Conservation (phyloP, 2,797 vertebrate genomes). For the Siniperca obscura region DNA sequence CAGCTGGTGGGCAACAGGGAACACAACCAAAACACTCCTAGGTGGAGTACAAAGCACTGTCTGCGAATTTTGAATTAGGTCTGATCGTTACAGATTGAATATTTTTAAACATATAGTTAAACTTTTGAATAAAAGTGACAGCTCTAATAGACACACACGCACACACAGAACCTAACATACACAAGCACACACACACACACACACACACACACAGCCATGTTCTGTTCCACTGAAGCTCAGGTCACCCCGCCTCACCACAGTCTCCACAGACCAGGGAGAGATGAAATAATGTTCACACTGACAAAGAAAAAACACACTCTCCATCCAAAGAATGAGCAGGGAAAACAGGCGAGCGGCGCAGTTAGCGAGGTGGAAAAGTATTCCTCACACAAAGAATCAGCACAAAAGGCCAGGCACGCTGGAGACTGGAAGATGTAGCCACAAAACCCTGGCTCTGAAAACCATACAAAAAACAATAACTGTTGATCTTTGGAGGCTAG, state of each 20-base stretch:
- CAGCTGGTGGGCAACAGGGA: too few species aligned
- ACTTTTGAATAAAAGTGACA: neutral
- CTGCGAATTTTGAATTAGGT: neutral
- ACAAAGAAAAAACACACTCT: constrained; percentile 63
- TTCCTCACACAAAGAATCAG: constrained; percentile 69
- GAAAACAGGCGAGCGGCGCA: constrained; percentile 70
- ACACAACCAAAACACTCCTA: too few species aligned
- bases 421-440: constrained; percentile 67
- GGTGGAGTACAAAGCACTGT: too few species aligned
- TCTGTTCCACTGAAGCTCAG: constrained; percentile 38
- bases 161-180: neutral
- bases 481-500: constrained; percentile 63
- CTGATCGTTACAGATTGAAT: neutral
- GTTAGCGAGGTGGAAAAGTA: constrained; percentile 74
- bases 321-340: constrained; percentile 73
- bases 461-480: constrained; percentile 67
- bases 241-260: constrained; percentile 50
- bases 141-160: neutral
- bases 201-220: neutral
- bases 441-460: constrained; percentile 62
- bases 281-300: constrained; percentile 77
- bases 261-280: constrained; percentile 47
- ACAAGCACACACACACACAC: neutral
- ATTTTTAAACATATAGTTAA: neutral
- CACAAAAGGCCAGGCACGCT: constrained; percentile 58